Evolutionary conservation across 2,797 vertebrate genomes (phyloP), one percentile per base, ranked within the genome.

Genomic region (Adelosebastes latens): DNA sequence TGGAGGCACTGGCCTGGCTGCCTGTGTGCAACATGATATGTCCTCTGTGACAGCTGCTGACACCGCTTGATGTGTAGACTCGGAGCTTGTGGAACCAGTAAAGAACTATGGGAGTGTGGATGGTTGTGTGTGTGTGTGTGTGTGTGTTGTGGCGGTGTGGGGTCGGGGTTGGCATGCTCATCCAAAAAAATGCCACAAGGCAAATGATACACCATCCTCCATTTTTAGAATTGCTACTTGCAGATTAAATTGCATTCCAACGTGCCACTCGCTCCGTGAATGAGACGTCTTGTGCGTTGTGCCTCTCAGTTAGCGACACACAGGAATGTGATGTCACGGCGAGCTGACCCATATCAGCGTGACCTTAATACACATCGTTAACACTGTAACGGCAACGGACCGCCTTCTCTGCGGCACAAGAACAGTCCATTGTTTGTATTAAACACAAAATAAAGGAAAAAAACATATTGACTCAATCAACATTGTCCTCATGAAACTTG

Each of bases 11-110:
- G 85, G 83, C 77, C 63, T 74, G 63, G 60, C 81, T 82, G 87
- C 80, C 75, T 83, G 77, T 29, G 76, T 83, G 92, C 77, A 92
- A 94, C 83, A 55, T 59, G 91, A 95, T 93, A 87, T 52, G 79
- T 81, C 75, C 87, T 85, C 82, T 79, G 76, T 81, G 90, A 88
- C 93, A 94, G 93, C 90, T 92, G 90, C 90, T 89, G 88, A 93
- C 92, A 81, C 82, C 36, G 87, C 83, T 87, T 89, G 84, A 91
- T 85, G 89, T 89, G 88, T 65, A 72, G 83, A 79, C 87, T 82
- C 79, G 34, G 72, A 90, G 91, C 86, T 86, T 87, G 85, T 91
- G 87, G 78, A 92, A 86, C 83, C 82, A 83, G 81, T 87, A 66
- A 22, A 72, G 36, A 80, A 65, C 80, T 69, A 66, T 62, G 72